Evolutionary conservation across 2,113 vertebrate species (phyloP).

Genomic region (Donacobius atricapilla): DNA sequence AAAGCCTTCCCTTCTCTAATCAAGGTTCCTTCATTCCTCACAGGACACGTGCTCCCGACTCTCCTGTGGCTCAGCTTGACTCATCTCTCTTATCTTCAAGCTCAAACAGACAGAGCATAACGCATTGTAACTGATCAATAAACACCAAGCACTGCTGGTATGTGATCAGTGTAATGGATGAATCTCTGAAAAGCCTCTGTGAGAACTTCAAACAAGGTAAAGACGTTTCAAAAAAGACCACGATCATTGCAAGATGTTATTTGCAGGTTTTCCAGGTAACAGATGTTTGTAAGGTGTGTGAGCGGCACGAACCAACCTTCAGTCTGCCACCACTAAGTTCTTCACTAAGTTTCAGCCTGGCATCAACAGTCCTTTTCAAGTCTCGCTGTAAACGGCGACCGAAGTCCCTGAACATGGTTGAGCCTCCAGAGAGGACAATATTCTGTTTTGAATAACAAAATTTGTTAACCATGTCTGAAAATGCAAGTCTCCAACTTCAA

Average conservation of each 20-base stretch:
- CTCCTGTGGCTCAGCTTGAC: neutral
- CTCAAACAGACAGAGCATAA: neutral
- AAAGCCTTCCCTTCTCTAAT: neutral
- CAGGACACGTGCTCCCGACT: neutral
- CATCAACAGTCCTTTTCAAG: conserved; percentile 94
- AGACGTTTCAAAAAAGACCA: neutral
- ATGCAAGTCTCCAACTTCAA: neutral
- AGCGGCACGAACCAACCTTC: conserved; percentile 77
- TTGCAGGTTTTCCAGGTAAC: neutral
- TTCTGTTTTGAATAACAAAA: conserved; percentile 70
- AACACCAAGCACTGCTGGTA: neutral
- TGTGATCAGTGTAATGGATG: fast-evolving
- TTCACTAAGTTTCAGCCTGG: conserved; percentile 95
- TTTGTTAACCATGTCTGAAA: neutral
- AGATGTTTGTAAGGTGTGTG: neutral
- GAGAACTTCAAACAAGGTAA: neutral
- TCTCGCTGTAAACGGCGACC: conserved; percentile 95
- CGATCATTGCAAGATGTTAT: neutral
- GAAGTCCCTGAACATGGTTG: conserved; percentile 99
- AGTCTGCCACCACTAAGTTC: conserved; percentile 96
- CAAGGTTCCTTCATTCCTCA: neutral
- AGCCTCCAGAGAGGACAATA: conserved; percentile 95
- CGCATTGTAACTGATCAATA: neutral
- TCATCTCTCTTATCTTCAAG: neutral
- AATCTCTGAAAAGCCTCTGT: neutral